Base-by-base conservation (phyloP, 2,888 invertebrate species). In the Epistrophe grossulariae region DNA sequence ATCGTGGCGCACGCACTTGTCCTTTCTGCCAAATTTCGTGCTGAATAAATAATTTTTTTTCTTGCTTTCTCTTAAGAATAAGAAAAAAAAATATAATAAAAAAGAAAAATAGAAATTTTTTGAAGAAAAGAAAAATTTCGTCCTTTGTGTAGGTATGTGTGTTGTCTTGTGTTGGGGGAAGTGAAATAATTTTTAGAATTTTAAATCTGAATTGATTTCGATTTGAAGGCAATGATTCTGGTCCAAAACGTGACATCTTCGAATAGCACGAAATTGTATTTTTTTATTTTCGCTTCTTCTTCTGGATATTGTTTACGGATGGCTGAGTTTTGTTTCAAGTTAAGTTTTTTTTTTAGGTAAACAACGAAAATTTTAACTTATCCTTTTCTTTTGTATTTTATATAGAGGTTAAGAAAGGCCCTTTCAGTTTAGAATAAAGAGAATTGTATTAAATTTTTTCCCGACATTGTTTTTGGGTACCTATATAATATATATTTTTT, bases 121-220 rank as follows among this genome's bases (percentile, higher is more conserved):
- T 5, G 4, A 5, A 35, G 11, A 68, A 57, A 77, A 57, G n/a
- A 55, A 45, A 52, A 31, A 45, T 4, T 35, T 52, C 40, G 35
- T 55, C 40, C 43, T 57, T 70, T 77, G 59, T 55, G 55, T 55
- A n/a, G n/a, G n/a, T n/a, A n/a, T n/a, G n/a, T n/a, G n/a, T n/a
- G n/a, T n/a, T n/a, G n/a, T n/a, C n/a, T n/a, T 48, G 11, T 74
- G 11, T 64, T 40, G 2, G 38, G 19, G 60, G 31, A 64, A 66
- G 74, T 24, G 48, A 57, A 81, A 78, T 81, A 28, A 24, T 40
- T 55, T 62, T 78, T 62, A 45, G 81, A 85, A 85, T 85, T 78
- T 73, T 70, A 81, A 81, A 85, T 81, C 62, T 68, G 84, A 85
- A 85, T 85, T 85, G 77, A 85, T 85, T 85, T 78, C 55, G 48